phyloP scores from a whole-genome alignment of 2,797 vertebrate genomes.

The Paedocypris micromegethes region DNA sequence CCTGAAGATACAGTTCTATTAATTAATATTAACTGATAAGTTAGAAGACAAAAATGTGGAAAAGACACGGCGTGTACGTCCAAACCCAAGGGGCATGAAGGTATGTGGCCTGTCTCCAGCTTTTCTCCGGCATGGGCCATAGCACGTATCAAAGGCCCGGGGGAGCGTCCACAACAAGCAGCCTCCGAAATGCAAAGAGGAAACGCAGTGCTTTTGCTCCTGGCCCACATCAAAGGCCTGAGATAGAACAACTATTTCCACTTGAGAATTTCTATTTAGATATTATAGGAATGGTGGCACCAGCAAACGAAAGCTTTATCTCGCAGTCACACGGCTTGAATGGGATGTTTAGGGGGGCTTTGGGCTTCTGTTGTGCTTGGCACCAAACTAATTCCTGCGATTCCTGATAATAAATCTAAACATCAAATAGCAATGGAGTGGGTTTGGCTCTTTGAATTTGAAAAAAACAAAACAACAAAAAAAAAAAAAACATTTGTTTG shows the following conservation, averaged over 20 bases:
- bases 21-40: neutral
- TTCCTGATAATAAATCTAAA: constrained; percentile 33
- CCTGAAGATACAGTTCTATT: neutral
- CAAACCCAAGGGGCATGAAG: constrained; percentile 34
- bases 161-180: constrained; percentile 58
- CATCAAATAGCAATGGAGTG: constrained; percentile 34
- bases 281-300: constrained; percentile 48
- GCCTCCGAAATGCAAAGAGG: constrained; percentile 67
- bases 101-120: constrained; percentile 50
- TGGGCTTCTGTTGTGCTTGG: constrained; percentile 10
- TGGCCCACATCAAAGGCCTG: constrained; percentile 66
- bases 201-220: constrained; percentile 61
- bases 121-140: constrained; percentile 53
- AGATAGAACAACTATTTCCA: constrained; percentile 63
- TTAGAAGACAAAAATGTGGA: neutral
- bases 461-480: neutral
- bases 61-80: constrained; percentile 40
- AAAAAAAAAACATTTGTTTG: constrained; percentile 18
- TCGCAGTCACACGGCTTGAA: constrained; percentile 12
- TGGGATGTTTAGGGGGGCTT: constrained; percentile 11
- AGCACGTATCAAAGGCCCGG: constrained; percentile 65
- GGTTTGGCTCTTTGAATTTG: constrained; percentile 28
- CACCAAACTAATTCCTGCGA: constrained; percentile 15
- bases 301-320: constrained; percentile 28
- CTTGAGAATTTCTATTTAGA: constrained; percentile 68